Conservation (phyloP, 2,113 vertebrate genomes). For the Psittacula cyanocephala region DNA sequence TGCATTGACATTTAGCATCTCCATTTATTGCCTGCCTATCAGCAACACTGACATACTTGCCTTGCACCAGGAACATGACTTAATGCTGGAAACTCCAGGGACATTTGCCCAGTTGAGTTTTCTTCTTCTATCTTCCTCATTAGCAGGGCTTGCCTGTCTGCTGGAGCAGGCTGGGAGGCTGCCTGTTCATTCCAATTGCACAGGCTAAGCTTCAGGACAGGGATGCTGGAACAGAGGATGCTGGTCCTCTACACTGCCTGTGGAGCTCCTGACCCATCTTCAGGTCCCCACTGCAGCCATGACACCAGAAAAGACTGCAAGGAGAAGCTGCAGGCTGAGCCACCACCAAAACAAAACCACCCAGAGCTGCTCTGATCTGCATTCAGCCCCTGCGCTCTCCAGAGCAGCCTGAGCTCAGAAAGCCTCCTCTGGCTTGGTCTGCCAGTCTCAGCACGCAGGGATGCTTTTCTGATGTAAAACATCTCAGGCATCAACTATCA, state of each 20-base stretch:
- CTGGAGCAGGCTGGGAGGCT: background rate
- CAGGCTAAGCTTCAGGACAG: background rate
- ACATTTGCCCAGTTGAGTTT: background rate
- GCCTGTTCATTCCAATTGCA: too few relatives aligned
- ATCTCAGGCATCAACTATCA: background rate
- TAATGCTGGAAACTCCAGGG: background rate
- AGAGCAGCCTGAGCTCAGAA: background rate
- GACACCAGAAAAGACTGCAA: too few relatives aligned
- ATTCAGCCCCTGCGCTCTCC: background rate
- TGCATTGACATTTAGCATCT: background rate
- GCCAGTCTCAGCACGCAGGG: accelerated
- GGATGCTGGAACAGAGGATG: background rate
- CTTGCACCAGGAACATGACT: background rate
- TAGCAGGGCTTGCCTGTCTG: background rate
- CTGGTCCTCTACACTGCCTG: background rate
- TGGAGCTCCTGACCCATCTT: accelerated
- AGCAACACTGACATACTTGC: background rate
- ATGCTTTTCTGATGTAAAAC: background rate
- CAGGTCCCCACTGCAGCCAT: background rate
- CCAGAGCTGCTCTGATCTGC: background rate
- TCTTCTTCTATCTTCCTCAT: background rate
- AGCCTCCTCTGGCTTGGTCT: background rate
- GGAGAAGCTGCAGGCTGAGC: background rate
- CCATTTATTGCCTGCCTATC: background rate
- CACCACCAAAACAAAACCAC: background rate